Conservation (phyloP, 2,888 invertebrate species). For the Luperina nickerlii region DNA sequence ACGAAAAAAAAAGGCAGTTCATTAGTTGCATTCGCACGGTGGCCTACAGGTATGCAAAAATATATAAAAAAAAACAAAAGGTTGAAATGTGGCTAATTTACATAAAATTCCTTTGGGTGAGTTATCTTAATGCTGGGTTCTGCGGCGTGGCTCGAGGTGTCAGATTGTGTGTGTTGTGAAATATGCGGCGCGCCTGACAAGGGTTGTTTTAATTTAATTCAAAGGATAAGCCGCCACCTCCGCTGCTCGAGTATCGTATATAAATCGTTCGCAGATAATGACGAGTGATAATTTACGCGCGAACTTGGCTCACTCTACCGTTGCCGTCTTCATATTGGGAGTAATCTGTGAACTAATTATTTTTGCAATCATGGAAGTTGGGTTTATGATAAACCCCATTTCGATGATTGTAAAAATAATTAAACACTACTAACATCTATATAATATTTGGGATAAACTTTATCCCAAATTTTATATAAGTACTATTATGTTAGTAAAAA, state of each 20-base stretch:
- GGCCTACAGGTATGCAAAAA: constrained; percentile 72
- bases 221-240: constrained; percentile 81
- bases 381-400: no score
- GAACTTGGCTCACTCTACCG: constrained; percentile 30
- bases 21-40: constrained; percentile 78
- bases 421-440: no score
- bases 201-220: constrained; percentile 85
- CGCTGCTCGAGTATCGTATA: constrained; percentile 65
- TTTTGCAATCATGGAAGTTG: not conserved
- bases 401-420: no score
- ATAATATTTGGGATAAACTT: no score
- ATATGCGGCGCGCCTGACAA: constrained; percentile 79
- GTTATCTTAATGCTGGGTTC: constrained; percentile 64
- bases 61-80: constrained; percentile 74
- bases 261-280: constrained; percentile 82
- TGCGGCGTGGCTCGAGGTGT: constrained; percentile 68
- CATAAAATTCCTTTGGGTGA: constrained; percentile 82
- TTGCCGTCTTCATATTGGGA: constrained; percentile 14
- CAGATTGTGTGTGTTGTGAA: constrained; percentile 78
- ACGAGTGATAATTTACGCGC: constrained; percentile 81
- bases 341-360: constrained; percentile 31
- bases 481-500: not conserved
- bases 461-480: no score
- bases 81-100: constrained; percentile 81
- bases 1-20: constrained; percentile 46